Evolutionary conservation across 2,113 vertebrate species (phyloP).

Genomic region (Diadophis punctatus): DNA sequence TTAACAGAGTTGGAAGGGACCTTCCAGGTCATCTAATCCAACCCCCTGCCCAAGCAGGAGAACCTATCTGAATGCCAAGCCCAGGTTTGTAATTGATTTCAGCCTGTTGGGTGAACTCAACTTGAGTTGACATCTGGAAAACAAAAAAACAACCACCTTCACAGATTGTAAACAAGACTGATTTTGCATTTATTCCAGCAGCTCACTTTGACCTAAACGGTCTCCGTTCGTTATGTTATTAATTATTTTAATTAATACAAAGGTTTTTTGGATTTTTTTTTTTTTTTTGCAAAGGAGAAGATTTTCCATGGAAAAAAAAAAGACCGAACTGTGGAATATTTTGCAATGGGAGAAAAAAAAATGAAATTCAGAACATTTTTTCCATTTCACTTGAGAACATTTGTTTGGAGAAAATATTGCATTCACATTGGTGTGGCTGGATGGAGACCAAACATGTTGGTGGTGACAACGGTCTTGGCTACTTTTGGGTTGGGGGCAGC

Average conservation of each 20-base stretch:
- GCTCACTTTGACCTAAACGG: neutral
- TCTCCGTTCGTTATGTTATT: neutral
- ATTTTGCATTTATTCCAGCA: neutral
- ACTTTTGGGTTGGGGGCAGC: neutral
- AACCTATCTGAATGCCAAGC: too few species aligned
- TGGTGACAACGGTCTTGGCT: neutral
- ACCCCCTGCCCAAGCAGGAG: too few species aligned
- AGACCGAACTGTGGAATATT: neutral
- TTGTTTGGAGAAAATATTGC: neutral
- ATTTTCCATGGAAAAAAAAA: constrained; percentile 11
- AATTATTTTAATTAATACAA: neutral
- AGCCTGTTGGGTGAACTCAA: neutral
- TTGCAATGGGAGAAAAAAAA: neutral
- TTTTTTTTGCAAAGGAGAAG: neutral
- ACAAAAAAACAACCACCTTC: neutral
- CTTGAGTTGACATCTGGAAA: neutral
- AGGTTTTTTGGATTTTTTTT: too few species aligned
- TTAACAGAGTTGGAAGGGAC: too few species aligned
- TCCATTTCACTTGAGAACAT: neutral
- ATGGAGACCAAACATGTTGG: neutral
- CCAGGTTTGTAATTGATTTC: neutral
- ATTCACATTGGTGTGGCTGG: neutral
- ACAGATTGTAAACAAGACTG: neutral
- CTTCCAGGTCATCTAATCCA: too few species aligned
- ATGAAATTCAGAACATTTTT: neutral